These are phyloP conservation scores for Hemithea aestivaria DNA, from an alignment of 2,888 invertebrate genomes.

Conservation along the genomic window DNA sequence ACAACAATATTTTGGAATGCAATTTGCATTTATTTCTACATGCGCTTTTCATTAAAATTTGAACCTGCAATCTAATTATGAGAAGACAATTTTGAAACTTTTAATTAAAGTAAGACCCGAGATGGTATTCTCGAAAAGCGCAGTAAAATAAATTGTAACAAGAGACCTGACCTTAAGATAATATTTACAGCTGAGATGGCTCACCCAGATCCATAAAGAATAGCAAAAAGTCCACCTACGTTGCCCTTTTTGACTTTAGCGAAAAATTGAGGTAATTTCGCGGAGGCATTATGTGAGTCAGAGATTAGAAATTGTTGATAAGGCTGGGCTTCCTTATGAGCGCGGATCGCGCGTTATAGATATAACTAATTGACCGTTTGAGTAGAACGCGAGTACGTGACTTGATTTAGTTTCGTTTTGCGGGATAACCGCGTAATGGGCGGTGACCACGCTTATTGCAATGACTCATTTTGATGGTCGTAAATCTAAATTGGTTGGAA, in stretches of 20 bases:
- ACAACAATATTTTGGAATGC: slow-evolving; percentile 65
- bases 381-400: slow-evolving; percentile 18
- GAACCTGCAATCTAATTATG: slow-evolving; percentile 30
- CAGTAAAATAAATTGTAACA: slow-evolving; percentile 8
- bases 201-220: slow-evolving; percentile 23
- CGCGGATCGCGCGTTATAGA: slow-evolving; percentile 25
- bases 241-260: slow-evolving; percentile 20
- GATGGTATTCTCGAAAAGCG: neutral
- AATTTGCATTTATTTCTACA: slow-evolving; percentile 31
- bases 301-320: slow-evolving; percentile 33
- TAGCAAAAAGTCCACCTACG: slow-evolving; percentile 16
- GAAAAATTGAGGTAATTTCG: slow-evolving; percentile 11
- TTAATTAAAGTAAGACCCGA: slow-evolving; percentile 15
- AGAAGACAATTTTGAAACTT: slow-evolving; percentile 6
- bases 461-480: slow-evolving; percentile 7
- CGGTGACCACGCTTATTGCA: slow-evolving; percentile 20
- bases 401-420: slow-evolving; percentile 15
- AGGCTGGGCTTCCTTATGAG: slow-evolving; percentile 24
- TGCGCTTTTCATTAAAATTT: slow-evolving; percentile 31
- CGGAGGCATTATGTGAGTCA: neutral
- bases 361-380: slow-evolving; percentile 21
- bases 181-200: slow-evolving; percentile 14
- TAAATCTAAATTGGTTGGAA: slow-evolving; percentile 11
- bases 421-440: slow-evolving; percentile 16
- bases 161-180: slow-evolving; percentile 12